These are phyloP conservation scores for Myotis daubentonii DNA, from an alignment of 2,797 vertebrate species.

Conservation along the genomic window DNA sequence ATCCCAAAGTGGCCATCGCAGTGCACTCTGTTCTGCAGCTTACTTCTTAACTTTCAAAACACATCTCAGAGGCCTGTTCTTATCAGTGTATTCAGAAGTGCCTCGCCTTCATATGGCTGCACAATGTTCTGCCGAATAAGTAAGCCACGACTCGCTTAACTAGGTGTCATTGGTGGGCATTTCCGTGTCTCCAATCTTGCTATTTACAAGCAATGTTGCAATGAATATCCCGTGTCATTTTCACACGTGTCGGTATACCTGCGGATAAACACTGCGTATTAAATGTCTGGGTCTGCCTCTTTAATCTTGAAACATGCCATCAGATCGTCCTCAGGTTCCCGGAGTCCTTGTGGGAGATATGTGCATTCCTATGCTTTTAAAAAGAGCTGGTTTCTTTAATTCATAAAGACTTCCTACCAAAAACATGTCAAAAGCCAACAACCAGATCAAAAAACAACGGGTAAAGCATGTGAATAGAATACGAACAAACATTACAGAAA, in stretches of 20 bases:
- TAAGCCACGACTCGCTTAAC: background rate
- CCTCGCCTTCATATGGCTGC: background rate
- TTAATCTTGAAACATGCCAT: background rate
- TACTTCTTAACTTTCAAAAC: conserved; percentile 5
- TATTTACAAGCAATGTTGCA: conserved; percentile 13
- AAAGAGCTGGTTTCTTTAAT: background rate
- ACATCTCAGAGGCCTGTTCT: background rate
- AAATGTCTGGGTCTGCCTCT: background rate
- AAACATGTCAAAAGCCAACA: conserved; percentile 20
- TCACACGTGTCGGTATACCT: background rate
- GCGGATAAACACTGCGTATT: background rate
- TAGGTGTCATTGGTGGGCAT: background rate
- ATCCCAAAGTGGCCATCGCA: background rate
- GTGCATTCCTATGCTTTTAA: background rate
- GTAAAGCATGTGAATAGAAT: background rate
- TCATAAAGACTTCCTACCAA: background rate
- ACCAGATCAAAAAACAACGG: background rate
- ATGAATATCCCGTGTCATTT: background rate
- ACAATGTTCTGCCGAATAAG: background rate
- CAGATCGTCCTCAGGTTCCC: background rate
- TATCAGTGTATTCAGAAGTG: background rate
- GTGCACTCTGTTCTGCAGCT: background rate
- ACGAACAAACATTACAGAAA: background rate
- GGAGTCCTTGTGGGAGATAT: background rate
- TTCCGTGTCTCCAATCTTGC: background rate